These are phyloP conservation scores for Cephonodes hylas DNA, from an alignment of 2,888 invertebrate genomes.

Conservation along the genomic window DNA sequence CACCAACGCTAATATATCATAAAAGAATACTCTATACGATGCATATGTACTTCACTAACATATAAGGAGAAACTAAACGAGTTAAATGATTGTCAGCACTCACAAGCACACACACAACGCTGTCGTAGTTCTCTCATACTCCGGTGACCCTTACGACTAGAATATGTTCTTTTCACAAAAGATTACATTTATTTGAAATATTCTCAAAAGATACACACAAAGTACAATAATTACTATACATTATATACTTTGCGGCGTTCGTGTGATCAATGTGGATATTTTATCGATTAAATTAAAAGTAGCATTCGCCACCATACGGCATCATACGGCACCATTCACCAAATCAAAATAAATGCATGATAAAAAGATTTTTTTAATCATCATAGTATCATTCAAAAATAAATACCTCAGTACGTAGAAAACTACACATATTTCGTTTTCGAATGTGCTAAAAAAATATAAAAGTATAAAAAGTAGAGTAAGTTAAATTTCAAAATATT, in stretches of 20 bases:
- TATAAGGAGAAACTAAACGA: not conserved
- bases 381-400: conserved; percentile 1
- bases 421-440: conserved; percentile 4
- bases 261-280: not conserved
- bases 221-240: not conserved
- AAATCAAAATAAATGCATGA: conserved; percentile 5
- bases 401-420: conserved; percentile 1
- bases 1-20: not conserved
- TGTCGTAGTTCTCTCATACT: conserved; percentile 4
- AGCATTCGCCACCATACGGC: not conserved
- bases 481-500: not conserved
- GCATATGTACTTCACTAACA: not conserved
- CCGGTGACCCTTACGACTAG: conserved; percentile 11
- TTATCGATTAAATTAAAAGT: not conserved
- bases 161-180: conserved; percentile 4
- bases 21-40: not conserved
- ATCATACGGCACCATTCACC: conserved; percentile 11
- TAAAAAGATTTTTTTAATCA: not conserved
- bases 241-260: not conserved
- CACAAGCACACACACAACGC: not conserved
- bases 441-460: conserved; percentile 21
- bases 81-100: not conserved
- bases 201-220: not conserved
- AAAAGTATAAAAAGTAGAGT: conserved; percentile 26
- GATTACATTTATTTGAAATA: not conserved